Base-by-base conservation (phyloP, 2,113 vertebrate genomes). In the Recurvirostra avosetta region DNA sequence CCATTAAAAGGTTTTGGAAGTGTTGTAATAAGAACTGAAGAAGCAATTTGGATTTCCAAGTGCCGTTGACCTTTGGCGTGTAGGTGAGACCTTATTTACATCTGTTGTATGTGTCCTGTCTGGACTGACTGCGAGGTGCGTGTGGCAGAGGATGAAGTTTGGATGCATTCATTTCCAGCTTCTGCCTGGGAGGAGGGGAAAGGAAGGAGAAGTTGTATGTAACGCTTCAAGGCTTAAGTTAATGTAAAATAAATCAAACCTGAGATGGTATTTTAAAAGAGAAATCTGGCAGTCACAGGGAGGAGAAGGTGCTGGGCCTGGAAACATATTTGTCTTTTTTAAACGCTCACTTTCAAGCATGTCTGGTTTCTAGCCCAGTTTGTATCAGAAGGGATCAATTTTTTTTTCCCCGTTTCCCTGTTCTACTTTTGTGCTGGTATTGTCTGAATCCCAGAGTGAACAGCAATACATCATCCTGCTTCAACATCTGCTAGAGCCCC, bases 401-500 rank as follows among this genome's bases (percentile, higher is more conserved):
- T 96, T 90, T 96, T 90, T 96, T 78, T 86, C 94, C 97, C 70
- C 88, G 6, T 98, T 97, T 97, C 95, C 97, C 96, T 97, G 95
- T 97, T 98, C 97, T 97, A 96, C 97, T 98, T 98, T 98, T 97
- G 94, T 96, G 90, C 91, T 96, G 90, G 97, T 98, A 98, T 98
- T 98, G 98, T 98, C 96, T 98, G 98, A 98, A 98, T 98, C 98
- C 98, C 98, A 98, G 97, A 97, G 97, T 98, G 98, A 98, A 95
- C 90, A 96, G 98, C 96, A 98, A 98, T 98, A 98, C 89, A 98
- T 98, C 98, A 98, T 98, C 98, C 97, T 98, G 98, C 97, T 98
- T 98, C 97, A 98, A 98, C 98, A 98, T 98, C 98, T 99, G 98
- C 98, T 98, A 95, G 96, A 98, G 98, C 97, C 97, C 98, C 97